Evolutionary conservation across 2,888 invertebrate species (phyloP), one percentile per base, ranked within the genome.

Genomic region (Myopa testacea): DNA sequence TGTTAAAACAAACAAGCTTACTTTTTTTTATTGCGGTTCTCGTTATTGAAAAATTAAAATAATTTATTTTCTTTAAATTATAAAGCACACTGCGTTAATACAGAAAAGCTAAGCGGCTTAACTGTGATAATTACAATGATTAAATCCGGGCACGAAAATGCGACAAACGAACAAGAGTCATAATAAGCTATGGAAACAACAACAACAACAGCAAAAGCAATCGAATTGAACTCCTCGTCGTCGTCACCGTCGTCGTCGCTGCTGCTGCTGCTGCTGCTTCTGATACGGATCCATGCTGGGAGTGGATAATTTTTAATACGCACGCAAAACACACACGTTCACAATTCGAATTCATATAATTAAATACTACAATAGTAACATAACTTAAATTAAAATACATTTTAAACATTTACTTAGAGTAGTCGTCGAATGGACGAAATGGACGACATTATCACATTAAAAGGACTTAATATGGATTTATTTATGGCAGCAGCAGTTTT

Each of bases 401-500:
- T 38, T 63, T 4, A 63, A 26, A 14, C 5, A 63, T 63, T 37
- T 34, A 12, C 45, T 45, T 45, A 45, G 45, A 10, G 45, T 10
- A 45, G 45, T 45, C 45, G n/a, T 14, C 55, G 55, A 6, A 12
- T 55, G 16, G 55, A 55, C 5, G 55, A 12, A 6, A 12, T 55
- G 16, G 55, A 55, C 5, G 55, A 12, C 55, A 12, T 26, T 2
- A 26, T 26, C 26, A 40, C 38, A 14, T 67, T 4, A 14, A 38
- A 62, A 8, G 45, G 52, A 37, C 82, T 83, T 77, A 85, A 78
- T 85, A 88, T 14, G 92, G 89, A 84, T 92, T 45, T 10, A 45
- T 45, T 45, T 92, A 65, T 92, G 91, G 84, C 95, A 95, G 86
- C 95, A 95, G 86, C 95, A 95, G 79, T 91, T 92, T 14, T 93